phyloP scores from a whole-genome alignment of 2,113 vertebrate genomes.

The Catharus minimus region DNA sequence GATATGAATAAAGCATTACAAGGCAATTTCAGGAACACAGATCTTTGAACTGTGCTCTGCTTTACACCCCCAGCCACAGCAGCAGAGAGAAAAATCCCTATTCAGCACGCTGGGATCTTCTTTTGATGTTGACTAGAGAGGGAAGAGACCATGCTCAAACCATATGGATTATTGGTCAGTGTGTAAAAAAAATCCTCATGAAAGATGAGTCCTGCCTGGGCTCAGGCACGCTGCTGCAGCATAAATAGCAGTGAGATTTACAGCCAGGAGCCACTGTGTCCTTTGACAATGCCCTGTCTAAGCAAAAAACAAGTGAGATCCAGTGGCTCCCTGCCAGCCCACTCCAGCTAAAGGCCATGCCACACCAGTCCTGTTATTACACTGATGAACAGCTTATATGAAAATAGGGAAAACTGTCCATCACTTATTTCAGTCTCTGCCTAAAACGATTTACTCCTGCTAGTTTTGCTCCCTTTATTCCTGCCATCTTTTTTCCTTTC shows the following conservation, averaged over 20 bases:
- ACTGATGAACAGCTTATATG: conserved; percentile 38
- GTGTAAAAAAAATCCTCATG: conserved; percentile 3
- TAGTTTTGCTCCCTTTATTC: neutral
- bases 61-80: neutral
- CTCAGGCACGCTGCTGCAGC: neutral
- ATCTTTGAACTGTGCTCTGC: conserved; percentile 34
- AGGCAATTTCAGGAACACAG: neutral
- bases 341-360: conserved; percentile 48
- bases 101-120: conserved; percentile 4
- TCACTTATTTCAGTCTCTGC: neutral
- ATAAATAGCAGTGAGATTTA: conserved; percentile 64
- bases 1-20: conserved; percentile 54
- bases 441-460: neutral
- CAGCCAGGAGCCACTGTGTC: neutral
- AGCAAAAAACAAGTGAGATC: neutral
- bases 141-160: neutral
- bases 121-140: conserved; percentile 21
- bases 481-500: neutral
- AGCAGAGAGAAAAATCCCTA: conserved; percentile 8
- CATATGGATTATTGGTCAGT: conserved; percentile 28
- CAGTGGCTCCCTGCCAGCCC: conserved; percentile 40
- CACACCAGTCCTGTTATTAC: conserved; percentile 14
- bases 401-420: neutral
- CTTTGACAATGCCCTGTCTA: conserved; percentile 47
- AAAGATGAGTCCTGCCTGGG: conserved; percentile 44